Conservation (phyloP, 2,113 vertebrate species). For the Hystrix cristata region DNA sequence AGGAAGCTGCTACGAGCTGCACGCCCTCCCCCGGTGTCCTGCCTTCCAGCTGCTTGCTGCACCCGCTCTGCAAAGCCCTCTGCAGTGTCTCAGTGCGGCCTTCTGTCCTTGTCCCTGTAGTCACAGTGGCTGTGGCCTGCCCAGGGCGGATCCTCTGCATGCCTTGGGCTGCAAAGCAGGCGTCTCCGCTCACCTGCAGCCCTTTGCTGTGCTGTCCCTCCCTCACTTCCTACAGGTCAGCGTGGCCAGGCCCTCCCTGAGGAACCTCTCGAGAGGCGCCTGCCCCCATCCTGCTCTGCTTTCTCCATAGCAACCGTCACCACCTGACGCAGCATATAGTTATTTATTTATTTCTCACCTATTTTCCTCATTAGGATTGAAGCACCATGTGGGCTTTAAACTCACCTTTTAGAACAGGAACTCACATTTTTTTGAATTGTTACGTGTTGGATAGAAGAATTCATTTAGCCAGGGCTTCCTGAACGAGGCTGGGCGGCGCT, state of each 20-base stretch:
- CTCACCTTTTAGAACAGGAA: slow-evolving; percentile 7
- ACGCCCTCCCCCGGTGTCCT: neutral
- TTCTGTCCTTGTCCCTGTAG: neutral
- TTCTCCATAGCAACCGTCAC: slow-evolving; percentile 69
- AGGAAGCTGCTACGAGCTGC: neutral
- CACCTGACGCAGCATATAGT: neutral
- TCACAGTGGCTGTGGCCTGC: neutral
- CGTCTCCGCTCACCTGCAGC: neutral
- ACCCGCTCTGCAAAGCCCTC: neutral
- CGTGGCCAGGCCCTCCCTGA: neutral
- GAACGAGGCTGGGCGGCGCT: neutral
- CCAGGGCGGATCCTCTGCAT: neutral
- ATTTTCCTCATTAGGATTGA: slow-evolving; percentile 51
- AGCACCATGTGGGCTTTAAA: neutral
- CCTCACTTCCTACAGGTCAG: neutral
- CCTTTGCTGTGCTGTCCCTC: neutral
- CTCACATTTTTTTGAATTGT: neutral
- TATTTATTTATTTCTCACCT: slow-evolving; percentile 41
- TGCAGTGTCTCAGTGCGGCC: no score
- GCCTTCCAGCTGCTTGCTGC: neutral
- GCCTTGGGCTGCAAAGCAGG: neutral
- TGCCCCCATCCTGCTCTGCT: neutral
- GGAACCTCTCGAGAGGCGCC: neutral
- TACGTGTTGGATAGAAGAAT: neutral
- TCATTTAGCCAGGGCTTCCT: slow-evolving; percentile 18